These are phyloP conservation scores for Silurus lanzhouensis DNA, from an alignment of 2,797 vertebrate genomes.

Conservation along the genomic window DNA sequence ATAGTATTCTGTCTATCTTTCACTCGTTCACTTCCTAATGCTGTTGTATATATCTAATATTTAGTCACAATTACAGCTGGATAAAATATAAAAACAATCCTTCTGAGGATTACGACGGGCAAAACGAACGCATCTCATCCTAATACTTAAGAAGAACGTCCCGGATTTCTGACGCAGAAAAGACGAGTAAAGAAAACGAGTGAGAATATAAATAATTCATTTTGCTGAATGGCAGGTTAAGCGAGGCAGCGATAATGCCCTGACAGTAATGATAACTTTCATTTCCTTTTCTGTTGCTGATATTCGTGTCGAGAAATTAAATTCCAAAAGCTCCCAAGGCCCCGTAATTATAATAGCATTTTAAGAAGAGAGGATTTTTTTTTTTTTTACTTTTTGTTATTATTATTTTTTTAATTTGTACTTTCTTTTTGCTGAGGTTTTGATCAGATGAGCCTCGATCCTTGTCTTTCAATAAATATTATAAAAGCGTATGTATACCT, in stretches of 20 bases:
- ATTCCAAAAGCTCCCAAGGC: conserved; percentile 74
- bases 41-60: too few species aligned
- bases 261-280: conserved; percentile 81
- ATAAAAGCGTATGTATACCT: conserved; percentile 21
- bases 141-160: conserved; percentile 36
- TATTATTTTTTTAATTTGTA: neutral
- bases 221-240: conserved; percentile 81
- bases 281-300: conserved; percentile 81
- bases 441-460: conserved; percentile 35
- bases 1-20: neutral
- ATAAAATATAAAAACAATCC: neutral
- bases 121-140: neutral
- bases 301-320: conserved; percentile 82
- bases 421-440: conserved; percentile 36
- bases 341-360: conserved; percentile 69
- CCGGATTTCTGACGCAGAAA: conserved; percentile 21
- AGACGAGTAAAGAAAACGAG: conserved; percentile 47
- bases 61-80: neutral
- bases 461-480: conserved; percentile 33
- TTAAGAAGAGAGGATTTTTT: conserved; percentile 42
- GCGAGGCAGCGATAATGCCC: conserved; percentile 78
- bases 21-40: neutral
- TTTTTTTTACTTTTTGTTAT: neutral
- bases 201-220: conserved; percentile 74
- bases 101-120: neutral